phyloP scores from a whole-genome alignment of 2,113 vertebrate species.

The Bombycilla garrulus region DNA sequence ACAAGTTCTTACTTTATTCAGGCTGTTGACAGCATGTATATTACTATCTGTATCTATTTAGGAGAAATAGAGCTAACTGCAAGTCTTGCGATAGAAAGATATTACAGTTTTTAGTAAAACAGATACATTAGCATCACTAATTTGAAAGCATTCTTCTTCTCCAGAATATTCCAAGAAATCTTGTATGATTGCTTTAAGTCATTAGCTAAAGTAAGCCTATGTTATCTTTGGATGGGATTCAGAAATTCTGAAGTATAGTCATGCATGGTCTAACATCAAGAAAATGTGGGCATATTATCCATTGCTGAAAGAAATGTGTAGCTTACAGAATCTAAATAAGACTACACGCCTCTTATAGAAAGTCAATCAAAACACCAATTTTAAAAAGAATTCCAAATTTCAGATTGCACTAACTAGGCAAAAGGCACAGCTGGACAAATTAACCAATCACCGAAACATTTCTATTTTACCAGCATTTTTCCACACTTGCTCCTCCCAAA shows the following conservation, averaged over 20 bases:
- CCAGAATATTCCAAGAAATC: neutral
- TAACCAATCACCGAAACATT: neutral
- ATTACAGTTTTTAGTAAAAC: neutral
- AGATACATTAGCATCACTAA: neutral
- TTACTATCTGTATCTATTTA: neutral
- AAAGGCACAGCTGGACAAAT: neutral
- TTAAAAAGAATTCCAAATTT: neutral
- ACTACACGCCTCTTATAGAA: neutral
- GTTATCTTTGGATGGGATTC: neutral
- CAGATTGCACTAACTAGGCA: neutral
- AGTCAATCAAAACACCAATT: neutral
- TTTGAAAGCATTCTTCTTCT: neutral
- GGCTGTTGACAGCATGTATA: neutral
- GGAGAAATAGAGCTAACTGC: neutral
- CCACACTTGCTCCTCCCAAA: neutral
- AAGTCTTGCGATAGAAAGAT: neutral
- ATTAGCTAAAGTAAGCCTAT: neutral
- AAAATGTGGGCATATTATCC: neutral
- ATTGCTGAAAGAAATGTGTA: neutral
- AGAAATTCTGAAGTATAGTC: neutral
- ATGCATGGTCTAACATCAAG: neutral
- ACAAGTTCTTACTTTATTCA: neutral
- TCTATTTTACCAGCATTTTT: neutral
- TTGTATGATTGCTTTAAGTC: neutral
- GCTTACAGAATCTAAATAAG: neutral